Evolutionary conservation across 2,888 invertebrate species (phyloP).

Genomic region (Yponomeuta cagnagella): DNA sequence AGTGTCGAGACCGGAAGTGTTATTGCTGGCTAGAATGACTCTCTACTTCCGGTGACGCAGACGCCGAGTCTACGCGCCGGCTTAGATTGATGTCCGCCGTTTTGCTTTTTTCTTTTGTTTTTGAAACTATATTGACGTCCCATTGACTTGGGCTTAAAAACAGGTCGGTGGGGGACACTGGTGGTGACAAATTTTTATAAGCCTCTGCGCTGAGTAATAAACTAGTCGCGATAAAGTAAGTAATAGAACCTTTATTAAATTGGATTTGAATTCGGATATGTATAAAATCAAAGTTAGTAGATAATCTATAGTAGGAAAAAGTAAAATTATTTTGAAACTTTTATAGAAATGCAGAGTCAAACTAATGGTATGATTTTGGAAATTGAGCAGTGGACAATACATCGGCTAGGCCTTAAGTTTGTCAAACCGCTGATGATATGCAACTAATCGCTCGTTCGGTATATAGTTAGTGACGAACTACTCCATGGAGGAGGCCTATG

Average conservation of each 20-base stretch:
- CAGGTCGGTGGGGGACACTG: background rate
- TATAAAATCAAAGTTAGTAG: too few species aligned
- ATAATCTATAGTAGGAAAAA: too few species aligned
- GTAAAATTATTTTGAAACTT: too few species aligned
- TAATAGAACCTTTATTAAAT: too few species aligned
- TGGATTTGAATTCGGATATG: too few species aligned
- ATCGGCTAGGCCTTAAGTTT: slow-evolving; percentile 19
- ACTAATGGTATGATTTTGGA: too few species aligned
- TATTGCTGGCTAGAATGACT: slow-evolving; percentile 67
- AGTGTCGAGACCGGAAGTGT: slow-evolving; percentile 72
- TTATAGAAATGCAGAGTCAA: too few species aligned
- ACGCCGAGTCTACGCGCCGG: slow-evolving; percentile 53
- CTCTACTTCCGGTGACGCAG: slow-evolving; percentile 63
- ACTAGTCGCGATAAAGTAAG: too few species aligned
- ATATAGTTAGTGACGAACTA: background rate
- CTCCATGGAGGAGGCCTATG: too few species aligned
- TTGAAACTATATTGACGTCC: background rate
- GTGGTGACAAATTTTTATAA: background rate
- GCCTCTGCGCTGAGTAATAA: too few species aligned
- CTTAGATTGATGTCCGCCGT: slow-evolving; percentile 6
- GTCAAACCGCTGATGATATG: slow-evolving; percentile 19
- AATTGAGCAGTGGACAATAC: too few species aligned
- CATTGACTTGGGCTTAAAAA: background rate
- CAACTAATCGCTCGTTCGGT: slow-evolving; percentile 5
- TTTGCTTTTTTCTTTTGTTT: background rate